Base-by-base conservation (phyloP, 2,888 invertebrate genomes). In the Rhagium mordax region DNA sequence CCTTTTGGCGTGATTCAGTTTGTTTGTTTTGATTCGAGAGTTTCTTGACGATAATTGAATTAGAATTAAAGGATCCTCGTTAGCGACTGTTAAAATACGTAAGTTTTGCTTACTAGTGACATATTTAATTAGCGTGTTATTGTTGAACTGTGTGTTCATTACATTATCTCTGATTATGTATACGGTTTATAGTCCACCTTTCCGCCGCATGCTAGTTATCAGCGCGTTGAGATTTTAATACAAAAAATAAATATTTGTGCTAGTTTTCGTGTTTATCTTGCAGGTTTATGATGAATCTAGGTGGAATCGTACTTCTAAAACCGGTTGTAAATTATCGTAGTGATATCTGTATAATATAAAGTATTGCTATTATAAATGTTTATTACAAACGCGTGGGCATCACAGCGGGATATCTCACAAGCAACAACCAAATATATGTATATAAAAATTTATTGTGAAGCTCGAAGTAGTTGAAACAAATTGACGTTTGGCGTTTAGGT, bases 231-330 rank as follows among this genome's bases (percentile, higher is more conserved):
- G 27, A 64, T 7, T 49, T 64, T 64, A 48, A 64, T 61, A 15
- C 3, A 13, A 47, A 41, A 49, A 29, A 49, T 18, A 64, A 64
- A 64, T 64, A 64, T 64, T 64, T 64, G 48, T 15, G 59, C n/a
- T 16, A 33, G 33, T 41, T 41, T 41, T 41, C n/a, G 15, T 29
- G 33, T 33, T 51, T 47, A 7, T 51, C 64, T 15, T 21, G 15
- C 13, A 7, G 27, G 51, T 29, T 61, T 64, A 24, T 49, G 10
- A 16, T 15, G 21, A 8, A 29, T n/a, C n/a, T n/a, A n/a, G n/a
- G n/a, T n/a, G n/a, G n/a, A n/a, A n/a, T n/a, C n/a, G n/a, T 59
- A 59, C 3, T 4, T 33, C 16, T 15, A 33, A 59, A 59, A 59
- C 18, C 33, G 15, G 29, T 33, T 59, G 33, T 59, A 33, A n/a